These are phyloP conservation scores for Balaeniceps rex DNA, from an alignment of 2,113 vertebrate genomes.

Conservation along the genomic window DNA sequence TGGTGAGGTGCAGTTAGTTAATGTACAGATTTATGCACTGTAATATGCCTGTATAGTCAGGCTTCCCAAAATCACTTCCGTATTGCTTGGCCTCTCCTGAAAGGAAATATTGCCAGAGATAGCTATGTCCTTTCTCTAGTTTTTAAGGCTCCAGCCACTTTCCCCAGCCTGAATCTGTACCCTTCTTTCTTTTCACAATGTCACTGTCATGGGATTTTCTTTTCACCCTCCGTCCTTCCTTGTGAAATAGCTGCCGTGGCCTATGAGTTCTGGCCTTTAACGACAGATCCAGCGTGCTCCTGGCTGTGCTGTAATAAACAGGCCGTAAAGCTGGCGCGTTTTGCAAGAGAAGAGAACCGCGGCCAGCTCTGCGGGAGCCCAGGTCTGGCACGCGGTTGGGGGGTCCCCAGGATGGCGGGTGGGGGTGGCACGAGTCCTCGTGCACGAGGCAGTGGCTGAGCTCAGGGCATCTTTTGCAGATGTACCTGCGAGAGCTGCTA, in stretches of 20 bases:
- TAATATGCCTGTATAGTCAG: not conserved
- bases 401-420: accelerated
- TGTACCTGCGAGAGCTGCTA: conserved; percentile 93
- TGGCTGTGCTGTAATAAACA: not conserved
- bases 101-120: not conserved
- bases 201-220: not conserved
- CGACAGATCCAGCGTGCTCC: not conserved
- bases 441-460: not conserved
- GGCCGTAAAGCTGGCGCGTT: not conserved
- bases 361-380: not conserved
- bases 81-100: not conserved
- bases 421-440: not conserved
- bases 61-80: not conserved
- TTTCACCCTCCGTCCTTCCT: not conserved
- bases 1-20: not conserved
- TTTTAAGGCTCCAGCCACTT: not conserved
- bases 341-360: not conserved
- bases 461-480: conserved; percentile 57
- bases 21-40: not conserved
- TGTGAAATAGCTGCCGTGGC: not conserved
- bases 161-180: not conserved
- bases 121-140: not conserved
- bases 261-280: not conserved
- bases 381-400: not conserved
- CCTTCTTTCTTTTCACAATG: not conserved